A percentile compares a stretch with the other conserved stretches of the same genome.
phyloP scores from a whole-genome alignment of 2,113 vertebrate species.

The Morone saxatilis region DNA sequence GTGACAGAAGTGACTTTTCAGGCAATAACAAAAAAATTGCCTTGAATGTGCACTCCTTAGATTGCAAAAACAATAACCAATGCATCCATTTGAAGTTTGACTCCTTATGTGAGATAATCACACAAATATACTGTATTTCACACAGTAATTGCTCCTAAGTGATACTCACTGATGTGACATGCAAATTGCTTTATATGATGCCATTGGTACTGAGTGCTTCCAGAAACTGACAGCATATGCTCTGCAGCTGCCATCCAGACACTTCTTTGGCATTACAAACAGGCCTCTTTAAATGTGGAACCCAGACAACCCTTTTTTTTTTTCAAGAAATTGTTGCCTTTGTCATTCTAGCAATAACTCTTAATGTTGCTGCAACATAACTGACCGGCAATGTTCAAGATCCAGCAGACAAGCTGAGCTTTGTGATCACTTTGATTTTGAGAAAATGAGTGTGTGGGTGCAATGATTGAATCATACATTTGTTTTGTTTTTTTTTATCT shows the following conservation, averaged over 20 bases:
- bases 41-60: constrained; percentile 26
- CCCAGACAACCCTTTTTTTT: neutral
- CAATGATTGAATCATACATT: neutral
- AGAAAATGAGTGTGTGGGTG: neutral
- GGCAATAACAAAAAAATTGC: constrained; percentile 25
- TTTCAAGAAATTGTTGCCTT: constrained; percentile 8
- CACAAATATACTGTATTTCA: constrained; percentile 54
- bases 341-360: neutral
- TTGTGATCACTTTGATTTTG: neutral
- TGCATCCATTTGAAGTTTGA: constrained; percentile 47
- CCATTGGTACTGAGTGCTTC: constrained; percentile 52
- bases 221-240: constrained; percentile 46
- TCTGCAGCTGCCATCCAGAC: constrained; percentile 21
- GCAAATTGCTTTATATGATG: constrained; percentile 58
- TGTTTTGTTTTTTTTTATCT: neutral
- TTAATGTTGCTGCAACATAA: neutral
- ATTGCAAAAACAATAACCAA: constrained; percentile 53
- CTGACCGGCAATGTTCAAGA: neutral
- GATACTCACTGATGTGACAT: constrained; percentile 60
- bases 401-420: neutral
- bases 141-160: constrained; percentile 72
- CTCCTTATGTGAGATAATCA: constrained; percentile 50
- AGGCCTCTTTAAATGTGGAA: constrained; percentile 37
- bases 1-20: constrained; percentile 25
- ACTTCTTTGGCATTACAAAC: constrained; percentile 30